A percentile compares a stretch with the other conserved stretches of the same genome.
phyloP scores from a whole-genome alignment of 2,888 invertebrate species.

The Chloromyia formosa region DNA sequence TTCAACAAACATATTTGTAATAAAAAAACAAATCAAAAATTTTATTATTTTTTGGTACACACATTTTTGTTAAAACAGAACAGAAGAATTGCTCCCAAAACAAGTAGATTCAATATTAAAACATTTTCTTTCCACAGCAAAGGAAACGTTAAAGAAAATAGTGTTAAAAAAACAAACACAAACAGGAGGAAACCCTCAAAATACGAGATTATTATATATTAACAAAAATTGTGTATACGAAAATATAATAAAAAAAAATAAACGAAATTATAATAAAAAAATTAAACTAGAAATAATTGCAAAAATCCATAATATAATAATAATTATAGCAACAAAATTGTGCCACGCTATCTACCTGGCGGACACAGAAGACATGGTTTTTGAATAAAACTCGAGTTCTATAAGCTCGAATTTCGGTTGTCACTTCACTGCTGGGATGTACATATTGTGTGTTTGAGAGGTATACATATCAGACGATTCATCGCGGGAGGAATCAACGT shows the following conservation, averaged over 20 bases:
- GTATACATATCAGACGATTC: slow-evolving; percentile 28
- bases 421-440: slow-evolving; percentile 51
- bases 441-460: slow-evolving; percentile 35
- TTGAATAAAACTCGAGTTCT: slow-evolving; percentile 50
- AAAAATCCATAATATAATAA: slow-evolving; percentile 39
- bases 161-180: no score
- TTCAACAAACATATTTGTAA: slow-evolving; percentile 38
- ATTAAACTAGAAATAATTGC: slow-evolving; percentile 22
- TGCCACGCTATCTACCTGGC: slow-evolving; percentile 52
- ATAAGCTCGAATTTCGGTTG: slow-evolving; percentile 50
- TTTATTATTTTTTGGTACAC: slow-evolving; percentile 27
- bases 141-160: no score
- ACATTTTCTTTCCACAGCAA: no score
- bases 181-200: slow-evolving; percentile 7
- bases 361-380: slow-evolving; percentile 50
- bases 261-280: slow-evolving; percentile 29
- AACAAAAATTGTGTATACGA: slow-evolving; percentile 17
- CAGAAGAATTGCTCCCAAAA: not conserved
- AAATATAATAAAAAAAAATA: slow-evolving; percentile 15
- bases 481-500: slow-evolving; percentile 25
- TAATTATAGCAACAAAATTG: slow-evolving; percentile 44
- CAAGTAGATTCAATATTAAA: slow-evolving; percentile 1
- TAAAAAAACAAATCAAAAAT: slow-evolving; percentile 7
- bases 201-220: slow-evolving; percentile 24
- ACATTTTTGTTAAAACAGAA: slow-evolving; percentile 34